phyloP scores from a whole-genome alignment of 2,113 vertebrate species.

The Cheirogaleus medius region DNA sequence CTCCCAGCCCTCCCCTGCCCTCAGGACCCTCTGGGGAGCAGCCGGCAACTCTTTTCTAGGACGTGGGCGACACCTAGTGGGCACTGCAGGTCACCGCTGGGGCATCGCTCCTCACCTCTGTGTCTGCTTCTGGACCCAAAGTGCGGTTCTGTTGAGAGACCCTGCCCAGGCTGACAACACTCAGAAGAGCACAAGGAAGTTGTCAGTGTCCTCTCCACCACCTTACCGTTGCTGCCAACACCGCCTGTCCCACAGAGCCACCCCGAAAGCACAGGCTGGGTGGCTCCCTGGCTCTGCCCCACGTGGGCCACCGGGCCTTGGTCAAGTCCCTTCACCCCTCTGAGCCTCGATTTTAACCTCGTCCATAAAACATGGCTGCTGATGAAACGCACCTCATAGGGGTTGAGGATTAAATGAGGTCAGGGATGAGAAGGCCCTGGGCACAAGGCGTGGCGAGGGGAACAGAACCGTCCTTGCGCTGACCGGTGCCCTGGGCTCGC shows the following conservation, averaged over 20 bases:
- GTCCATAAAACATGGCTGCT: not conserved
- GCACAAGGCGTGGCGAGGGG: not conserved
- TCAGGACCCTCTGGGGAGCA: too few relatives aligned
- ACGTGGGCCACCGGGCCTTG: accelerated
- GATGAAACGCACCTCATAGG: not conserved
- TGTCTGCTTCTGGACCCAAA: not conserved
- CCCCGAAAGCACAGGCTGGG: not conserved
- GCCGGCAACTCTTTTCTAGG: not conserved
- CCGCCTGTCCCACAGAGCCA: not conserved
- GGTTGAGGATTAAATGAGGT: not conserved
- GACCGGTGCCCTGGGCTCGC: accelerated
- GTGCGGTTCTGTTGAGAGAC: too few relatives aligned
- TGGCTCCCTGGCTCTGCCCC: not conserved
- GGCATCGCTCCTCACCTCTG: not conserved
- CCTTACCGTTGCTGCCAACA: not conserved
- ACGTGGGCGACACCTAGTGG: conserved; percentile 61
- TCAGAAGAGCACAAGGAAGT: not conserved
- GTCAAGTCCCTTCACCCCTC: too few relatives aligned
- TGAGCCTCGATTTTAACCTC: accelerated
- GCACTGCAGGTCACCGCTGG: not conserved
- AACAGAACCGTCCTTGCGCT: not conserved
- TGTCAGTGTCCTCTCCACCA: accelerated
- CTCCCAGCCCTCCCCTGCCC: accelerated
- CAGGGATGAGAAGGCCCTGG: accelerated
- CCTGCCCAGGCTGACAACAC: not conserved